Percentiles rank a stretch among this genome's conserved stretches.
Evolutionary conservation across 2,888 invertebrate genomes (phyloP).

Genomic region (Prenolepis imparis): DNA sequence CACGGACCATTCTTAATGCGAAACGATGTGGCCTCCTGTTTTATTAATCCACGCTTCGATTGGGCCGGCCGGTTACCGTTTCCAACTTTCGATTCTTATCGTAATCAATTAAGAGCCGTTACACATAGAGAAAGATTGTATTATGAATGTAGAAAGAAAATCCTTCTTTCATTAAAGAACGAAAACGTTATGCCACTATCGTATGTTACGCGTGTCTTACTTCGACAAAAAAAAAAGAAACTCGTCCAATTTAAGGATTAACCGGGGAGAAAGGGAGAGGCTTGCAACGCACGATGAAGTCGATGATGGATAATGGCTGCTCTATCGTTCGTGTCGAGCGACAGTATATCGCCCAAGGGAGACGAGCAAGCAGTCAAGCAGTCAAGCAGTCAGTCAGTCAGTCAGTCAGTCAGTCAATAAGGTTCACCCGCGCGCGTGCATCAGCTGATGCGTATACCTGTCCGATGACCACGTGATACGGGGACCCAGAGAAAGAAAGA

Average conservation of each 20-base stretch:
- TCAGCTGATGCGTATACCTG: slow-evolving; percentile 76
- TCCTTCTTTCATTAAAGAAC: slow-evolving; percentile 16
- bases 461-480: slow-evolving; percentile 77
- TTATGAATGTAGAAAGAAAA: not conserved
- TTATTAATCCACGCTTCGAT: slow-evolving; percentile 67
- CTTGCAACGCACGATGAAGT: slow-evolving; percentile 16
- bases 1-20: slow-evolving; percentile 64
- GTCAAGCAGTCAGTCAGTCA: slow-evolving; percentile 46
- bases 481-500: slow-evolving; percentile 64
- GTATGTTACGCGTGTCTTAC: not conserved
- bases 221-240: slow-evolving; percentile 1
- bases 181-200: not conserved
- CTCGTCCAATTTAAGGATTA: not conserved
- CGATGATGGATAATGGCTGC: not conserved
- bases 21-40: slow-evolving; percentile 60
- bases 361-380: slow-evolving; percentile 53
- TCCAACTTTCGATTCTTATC: slow-evolving; percentile 65
- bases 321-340: slow-evolving; percentile 40
- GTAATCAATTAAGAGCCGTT: slow-evolving; percentile 46
- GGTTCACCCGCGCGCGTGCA: slow-evolving; percentile 65
- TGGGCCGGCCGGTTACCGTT: slow-evolving; percentile 35
- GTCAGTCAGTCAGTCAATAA: slow-evolving; percentile 64
- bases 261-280: not conserved
- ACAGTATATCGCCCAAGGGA: slow-evolving; percentile 37
- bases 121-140: slow-evolving; percentile 28